Conservation (phyloP, 2,113 vertebrate species). For the Numenius arquata region DNA sequence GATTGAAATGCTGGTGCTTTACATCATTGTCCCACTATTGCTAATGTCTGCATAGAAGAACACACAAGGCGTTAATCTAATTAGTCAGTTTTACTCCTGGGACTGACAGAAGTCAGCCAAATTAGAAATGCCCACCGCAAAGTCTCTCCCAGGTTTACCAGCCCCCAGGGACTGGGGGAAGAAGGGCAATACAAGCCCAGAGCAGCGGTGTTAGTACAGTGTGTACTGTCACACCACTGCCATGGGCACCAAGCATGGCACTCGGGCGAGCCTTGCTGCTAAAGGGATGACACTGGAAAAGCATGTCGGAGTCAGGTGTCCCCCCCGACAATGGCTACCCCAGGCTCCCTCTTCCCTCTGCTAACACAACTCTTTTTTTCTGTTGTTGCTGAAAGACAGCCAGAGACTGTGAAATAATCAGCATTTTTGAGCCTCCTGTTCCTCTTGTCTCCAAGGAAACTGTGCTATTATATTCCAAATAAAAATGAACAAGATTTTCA, state of each 20-base stretch:
- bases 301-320: not conserved
- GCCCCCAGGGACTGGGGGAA: not conserved
- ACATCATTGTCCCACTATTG: not conserved
- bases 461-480: not conserved
- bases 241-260: rapidly evolving
- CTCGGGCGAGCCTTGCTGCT: not conserved
- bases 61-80: conserved; percentile 6
- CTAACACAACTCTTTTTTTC: not conserved
- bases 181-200: not conserved
- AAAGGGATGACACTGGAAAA: not conserved
- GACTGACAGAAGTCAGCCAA: not conserved
- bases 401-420: not conserved
- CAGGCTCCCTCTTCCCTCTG: not conserved
- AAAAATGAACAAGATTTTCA: not conserved
- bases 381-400: not conserved
- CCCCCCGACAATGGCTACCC: rapidly evolving
- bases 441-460: conserved; percentile 36
- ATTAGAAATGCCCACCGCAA: conserved; percentile 22
- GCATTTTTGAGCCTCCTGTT: not conserved
- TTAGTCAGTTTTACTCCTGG: conserved; percentile 13
- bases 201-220: not conserved
- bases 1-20: not conserved
- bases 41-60: not conserved
- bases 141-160: not conserved
- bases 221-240: not conserved